Base-by-base conservation (phyloP, 2,888 invertebrate species). In the Ennomos erosarius region DNA sequence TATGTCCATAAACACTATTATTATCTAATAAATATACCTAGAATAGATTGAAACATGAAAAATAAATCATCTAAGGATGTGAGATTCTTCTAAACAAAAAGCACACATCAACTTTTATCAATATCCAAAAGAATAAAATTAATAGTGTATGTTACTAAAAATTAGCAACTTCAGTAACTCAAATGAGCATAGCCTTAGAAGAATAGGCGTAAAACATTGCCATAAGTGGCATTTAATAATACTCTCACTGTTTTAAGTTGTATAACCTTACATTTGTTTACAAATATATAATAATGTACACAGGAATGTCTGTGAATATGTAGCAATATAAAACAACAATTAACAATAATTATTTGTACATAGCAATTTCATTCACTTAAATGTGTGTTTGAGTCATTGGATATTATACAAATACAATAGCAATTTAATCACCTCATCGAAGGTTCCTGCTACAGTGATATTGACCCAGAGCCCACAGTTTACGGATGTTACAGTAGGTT, bases 1-100 rank as follows among this genome's bases (percentile, higher is more conserved):
- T 77, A 87, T 88, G 85, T 87, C 79, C 76, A 79, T 80, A 82
- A n/a, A 83, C 78, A 79, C 84, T 66, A 66, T 73, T n/a, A 74
- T 76, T 70, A 74, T 79, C 84, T 85, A 74, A 62, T 51, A 47
- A 74, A 62, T 51, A 47, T 40, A 45, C 70, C 82, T 81, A 82
- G 77, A 73, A 68, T 76, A 67, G 55, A 55, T 68, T 73, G 75
- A 70, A 71, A 75, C 78, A 75, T 62, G 73, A 78, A 57, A 82
- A 82, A 79, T 78, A 78, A 81, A 74, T 70, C 75, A 70, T 77
- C 74, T 79, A 79, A 73, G 68, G 69, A 75, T 74, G 79, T 79
- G 79, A 79, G 79, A 79, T 79, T 79, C 78, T 75, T 75, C 74
- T 51, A 47, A 60, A 66, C 62, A 68, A 69, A 67, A 69, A 74